Evolutionary conservation across 1,140 invertebrate genomes (phyloP), one percentile per base, ranked within the genome.

Genomic region (Drosophila yakuba): DNA sequence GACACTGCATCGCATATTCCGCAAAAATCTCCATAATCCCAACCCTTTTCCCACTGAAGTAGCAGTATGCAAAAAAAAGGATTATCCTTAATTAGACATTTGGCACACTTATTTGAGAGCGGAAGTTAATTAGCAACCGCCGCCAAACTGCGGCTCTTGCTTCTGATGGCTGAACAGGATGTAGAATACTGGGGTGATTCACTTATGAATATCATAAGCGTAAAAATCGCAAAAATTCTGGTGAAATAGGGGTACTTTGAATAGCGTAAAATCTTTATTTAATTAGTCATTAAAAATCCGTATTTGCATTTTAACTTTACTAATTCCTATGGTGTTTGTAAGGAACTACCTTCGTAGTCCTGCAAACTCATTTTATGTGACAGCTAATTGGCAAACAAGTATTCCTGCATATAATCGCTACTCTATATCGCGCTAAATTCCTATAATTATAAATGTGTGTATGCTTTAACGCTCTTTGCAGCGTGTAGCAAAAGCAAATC

Each of bases 51-150:
- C 25, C 35, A 8, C 28, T 45, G 23, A 41, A 32, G 54, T 32
- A 56, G 58, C 68, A 58, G 68, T 89, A 68, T 74, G 69, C 74
- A 66, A 50, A 58, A 17, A 17, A 73, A 77, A 67, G 82, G 79
- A 90, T 86, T 83, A 80, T 63, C 71, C 78, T 82, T 82, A 90
- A 86, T 90, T 82, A 79, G 59, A 54, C 55, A 73, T 72, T 61
- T 66, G 66, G 74, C 56, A 72, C 50, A 80, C 50, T 64, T 67
- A 61, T 68, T 57, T 1, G 68, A 58, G 47, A 38, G 38, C 62
- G 47, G 45, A 35, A 75, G 71, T 73, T 75, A 86, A 81, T 86
- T 81, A 86, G 78, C 62, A 64, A 44, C 51, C 58, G 66, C 38
- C 62, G 54, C 57, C 60, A 50, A 67, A 60, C 39, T 48, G 63